phyloP scores from a whole-genome alignment of 2,888 invertebrate genomes.

The Leptinotarsa haldemani region DNA sequence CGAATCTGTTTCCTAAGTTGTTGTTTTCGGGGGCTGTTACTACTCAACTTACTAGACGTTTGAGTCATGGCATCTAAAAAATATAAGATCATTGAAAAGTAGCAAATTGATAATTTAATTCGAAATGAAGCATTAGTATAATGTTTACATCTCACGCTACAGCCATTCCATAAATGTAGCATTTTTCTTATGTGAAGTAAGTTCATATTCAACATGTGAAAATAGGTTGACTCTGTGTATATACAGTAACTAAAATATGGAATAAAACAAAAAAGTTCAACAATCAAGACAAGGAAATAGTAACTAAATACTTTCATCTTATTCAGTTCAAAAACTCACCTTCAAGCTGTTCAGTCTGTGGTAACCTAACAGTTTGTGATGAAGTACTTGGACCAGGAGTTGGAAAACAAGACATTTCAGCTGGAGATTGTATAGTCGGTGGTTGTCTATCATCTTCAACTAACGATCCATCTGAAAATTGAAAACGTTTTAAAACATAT shows the following conservation, averaged over 20 bases:
- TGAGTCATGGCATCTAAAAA: constrained; percentile 6
- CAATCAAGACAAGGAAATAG: neutral
- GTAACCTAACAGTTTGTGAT: neutral
- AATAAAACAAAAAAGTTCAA: neutral
- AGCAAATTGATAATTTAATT: neutral
- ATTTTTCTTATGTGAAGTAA: neutral
- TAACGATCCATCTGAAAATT: too few species aligned
- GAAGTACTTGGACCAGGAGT: neutral
- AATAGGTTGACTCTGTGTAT: neutral
- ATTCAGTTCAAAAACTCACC: too few species aligned
- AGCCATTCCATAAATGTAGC: neutral
- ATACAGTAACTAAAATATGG: neutral
- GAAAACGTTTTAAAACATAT: too few species aligned
- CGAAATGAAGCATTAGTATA: neutral
- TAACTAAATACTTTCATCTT: too few species aligned
- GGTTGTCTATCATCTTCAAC: too few species aligned
- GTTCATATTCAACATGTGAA: neutral
- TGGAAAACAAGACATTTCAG: neutral
- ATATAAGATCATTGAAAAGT: neutral
- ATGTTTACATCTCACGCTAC: neutral
- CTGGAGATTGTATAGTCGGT: too few species aligned
- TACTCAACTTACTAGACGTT: constrained; percentile 1
- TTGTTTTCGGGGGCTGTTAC: constrained; percentile 3
- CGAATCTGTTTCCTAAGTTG: constrained; percentile 3
- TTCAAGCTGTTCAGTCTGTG: neutral